Evolutionary conservation across 92 coral and sea anemone genomes (phyloP).

Genomic region (Hydrozoanthus gracilis): DNA sequence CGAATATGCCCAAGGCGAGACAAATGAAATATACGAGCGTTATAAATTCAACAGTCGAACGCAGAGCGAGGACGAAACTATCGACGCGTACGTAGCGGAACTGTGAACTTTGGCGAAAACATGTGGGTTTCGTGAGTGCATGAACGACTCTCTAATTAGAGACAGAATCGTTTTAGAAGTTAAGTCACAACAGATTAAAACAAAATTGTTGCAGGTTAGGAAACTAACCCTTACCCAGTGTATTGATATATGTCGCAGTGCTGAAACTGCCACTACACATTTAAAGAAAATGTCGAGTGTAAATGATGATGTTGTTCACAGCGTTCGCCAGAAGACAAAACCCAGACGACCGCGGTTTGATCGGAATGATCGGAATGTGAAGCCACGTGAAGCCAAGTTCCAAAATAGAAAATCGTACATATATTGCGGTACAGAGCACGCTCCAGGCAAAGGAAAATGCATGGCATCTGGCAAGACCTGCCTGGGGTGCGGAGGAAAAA

Average conservation of each 20-base stretch:
- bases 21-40: conserved; percentile 45
- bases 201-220: conserved; percentile 35
- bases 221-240: conserved; percentile 45
- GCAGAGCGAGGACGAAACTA: conserved; percentile 28
- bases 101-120: conserved; percentile 47
- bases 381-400: conserved; percentile 1
- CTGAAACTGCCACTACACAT: conserved; percentile 47
- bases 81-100: conserved; percentile 43
- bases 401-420: neutral
- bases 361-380: conserved; percentile 19
- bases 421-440: conserved; percentile 49
- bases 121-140: conserved; percentile 48
- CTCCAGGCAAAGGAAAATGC: conserved; percentile 39
- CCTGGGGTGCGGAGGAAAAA: conserved; percentile 42
- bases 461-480: conserved; percentile 45
- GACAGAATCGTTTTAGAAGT: conserved; percentile 47
- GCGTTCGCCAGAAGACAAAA: conserved; percentile 9
- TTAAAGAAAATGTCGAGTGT: conserved; percentile 35
- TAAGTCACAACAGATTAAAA: conserved; percentile 35
- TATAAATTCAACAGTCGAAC: conserved; percentile 41
- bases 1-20: conserved; percentile 22
- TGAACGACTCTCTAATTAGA: conserved; percentile 42
- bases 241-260: conserved; percentile 44
- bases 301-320: conserved; percentile 12
- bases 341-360: neutral